Evolutionary conservation across 2,113 vertebrate genomes (phyloP), one percentile per base, ranked within the genome.

Genomic region (Macquaria australasica): DNA sequence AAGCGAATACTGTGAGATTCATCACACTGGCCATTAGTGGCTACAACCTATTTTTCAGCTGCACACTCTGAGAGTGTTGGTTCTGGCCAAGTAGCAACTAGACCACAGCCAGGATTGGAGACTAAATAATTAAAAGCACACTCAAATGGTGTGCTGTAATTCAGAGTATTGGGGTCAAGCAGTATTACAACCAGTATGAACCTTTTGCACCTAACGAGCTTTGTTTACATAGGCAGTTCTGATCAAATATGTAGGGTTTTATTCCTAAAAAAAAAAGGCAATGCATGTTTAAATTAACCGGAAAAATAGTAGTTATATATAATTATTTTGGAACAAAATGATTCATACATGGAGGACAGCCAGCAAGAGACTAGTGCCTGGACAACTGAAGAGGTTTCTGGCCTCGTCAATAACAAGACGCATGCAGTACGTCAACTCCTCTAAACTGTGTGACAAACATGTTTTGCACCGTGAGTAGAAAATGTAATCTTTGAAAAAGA

Each of bases 51-150:
- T 87, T 90, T 82, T 58, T 72, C 74, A 81, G 43, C 70, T 25
- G 55, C 28, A 59, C 12, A 34, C 39, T 79, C 74, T 62, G 18
- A 56, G 21, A 70, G 64, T 60, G 48, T 62, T 77, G 60, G 77
- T 90, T 82, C 55, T 48, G 31, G 69, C 72, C 45, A 45, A 85
- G 73, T 34, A 80, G 82, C 50, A 73, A 45, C 68, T 58, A 69
- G 67, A 71, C 77, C 67, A 39, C 71, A 51, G 68, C 45, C 41
- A 56, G 72, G 71, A 81, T 18, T 67, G 48, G 50, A 84, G 51
- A 74, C 64, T 82, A 56, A 83, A 86, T 88, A 82, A 86, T 89
- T 87, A 78, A 84, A 86, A 87, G 58, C 59, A 18, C 43, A 68
- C 81, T 85, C 48, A 58, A 62, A 60, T 45, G 53, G 3, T 51